Evolutionary conservation across 1,140 invertebrate species (phyloP).

Genomic region (Mylabris phalerata): DNA sequence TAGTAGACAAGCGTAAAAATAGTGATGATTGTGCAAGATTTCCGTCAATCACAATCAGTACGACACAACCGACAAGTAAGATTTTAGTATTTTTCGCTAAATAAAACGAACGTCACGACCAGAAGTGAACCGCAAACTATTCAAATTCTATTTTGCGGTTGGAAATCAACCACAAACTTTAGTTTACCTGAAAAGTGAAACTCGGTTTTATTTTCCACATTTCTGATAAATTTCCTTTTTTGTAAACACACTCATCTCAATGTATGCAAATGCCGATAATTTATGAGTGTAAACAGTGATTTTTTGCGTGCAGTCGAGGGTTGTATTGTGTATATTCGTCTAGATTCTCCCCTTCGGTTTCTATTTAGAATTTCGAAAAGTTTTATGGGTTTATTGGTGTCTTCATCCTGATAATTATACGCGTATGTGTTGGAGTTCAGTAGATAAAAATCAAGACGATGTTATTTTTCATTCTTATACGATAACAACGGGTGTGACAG

Average conservation of each 20-base stretch:
- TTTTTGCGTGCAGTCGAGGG: not conserved
- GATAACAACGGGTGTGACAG: too few relatives aligned
- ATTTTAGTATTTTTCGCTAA: constrained; percentile 1
- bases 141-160: constrained; percentile 23
- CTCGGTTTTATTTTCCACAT: constrained; percentile 16
- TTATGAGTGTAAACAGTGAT: constrained; percentile 26
- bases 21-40: constrained; percentile 11
- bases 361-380: constrained; percentile 19
- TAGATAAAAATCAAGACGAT: too few relatives aligned
- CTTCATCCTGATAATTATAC: constrained; percentile 27
- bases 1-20: not conserved
- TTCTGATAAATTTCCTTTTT: constrained; percentile 14
- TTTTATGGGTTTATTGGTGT: constrained; percentile 34
- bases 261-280: constrained; percentile 9
- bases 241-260: not conserved
- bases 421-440: not conserved
- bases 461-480: too few relatives aligned
- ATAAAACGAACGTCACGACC: not conserved
- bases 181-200: constrained; percentile 37
- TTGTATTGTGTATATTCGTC: too few relatives aligned
- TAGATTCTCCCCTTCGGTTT: too few relatives aligned
- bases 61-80: constrained; percentile 18
- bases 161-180: constrained; percentile 29
- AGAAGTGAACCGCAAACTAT: constrained; percentile 15
- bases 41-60: not conserved